Evolutionary conservation across 2,888 invertebrate species (phyloP).

Genomic region (Heliconius ethilla): DNA sequence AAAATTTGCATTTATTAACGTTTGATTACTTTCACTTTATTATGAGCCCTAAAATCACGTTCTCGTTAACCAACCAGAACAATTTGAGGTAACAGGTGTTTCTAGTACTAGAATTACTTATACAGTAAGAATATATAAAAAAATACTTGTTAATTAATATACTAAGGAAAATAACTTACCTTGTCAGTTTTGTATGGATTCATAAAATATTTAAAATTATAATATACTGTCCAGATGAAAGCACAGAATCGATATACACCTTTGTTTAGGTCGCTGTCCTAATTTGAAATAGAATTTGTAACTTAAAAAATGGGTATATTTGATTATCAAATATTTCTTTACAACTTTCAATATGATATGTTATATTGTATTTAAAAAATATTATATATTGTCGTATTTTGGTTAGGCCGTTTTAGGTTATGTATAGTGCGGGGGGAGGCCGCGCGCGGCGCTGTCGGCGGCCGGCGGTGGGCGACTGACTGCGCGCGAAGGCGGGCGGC

Average conservation of each 20-base stretch:
- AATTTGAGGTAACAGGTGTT: slow-evolving; percentile 37
- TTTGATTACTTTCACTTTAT: slow-evolving; percentile 18
- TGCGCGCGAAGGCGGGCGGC: slow-evolving; percentile 66
- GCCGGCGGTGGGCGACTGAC: slow-evolving; percentile 71
- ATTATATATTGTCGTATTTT: slow-evolving; percentile 39
- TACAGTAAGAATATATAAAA: slow-evolving; percentile 1
- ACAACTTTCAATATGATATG: slow-evolving; percentile 7
- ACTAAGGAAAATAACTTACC: slow-evolving; percentile 21
- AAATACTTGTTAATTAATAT: not conserved
- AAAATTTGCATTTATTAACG: not conserved
- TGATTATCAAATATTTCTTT: slow-evolving; percentile 13
- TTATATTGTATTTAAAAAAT: slow-evolving; percentile 8
- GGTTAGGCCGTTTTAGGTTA: slow-evolving; percentile 67
- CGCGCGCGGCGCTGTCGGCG: slow-evolving; percentile 71
- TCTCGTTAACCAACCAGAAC: slow-evolving; percentile 30
- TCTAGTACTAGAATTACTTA: not conserved
- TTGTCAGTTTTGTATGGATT: slow-evolving; percentile 1
- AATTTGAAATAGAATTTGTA: slow-evolving; percentile 43
- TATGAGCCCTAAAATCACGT: slow-evolving; percentile 23
- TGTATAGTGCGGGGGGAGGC: slow-evolving; percentile 59
- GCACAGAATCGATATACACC: slow-evolving; percentile 70
- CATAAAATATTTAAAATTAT: slow-evolving; percentile 24
- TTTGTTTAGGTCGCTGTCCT: slow-evolving; percentile 66
- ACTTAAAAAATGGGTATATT: slow-evolving; percentile 45
- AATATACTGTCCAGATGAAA: slow-evolving; percentile 53